Evolutionary conservation across 2,113 vertebrate species (phyloP).

Genomic region (Hirundichthys speculiger): DNA sequence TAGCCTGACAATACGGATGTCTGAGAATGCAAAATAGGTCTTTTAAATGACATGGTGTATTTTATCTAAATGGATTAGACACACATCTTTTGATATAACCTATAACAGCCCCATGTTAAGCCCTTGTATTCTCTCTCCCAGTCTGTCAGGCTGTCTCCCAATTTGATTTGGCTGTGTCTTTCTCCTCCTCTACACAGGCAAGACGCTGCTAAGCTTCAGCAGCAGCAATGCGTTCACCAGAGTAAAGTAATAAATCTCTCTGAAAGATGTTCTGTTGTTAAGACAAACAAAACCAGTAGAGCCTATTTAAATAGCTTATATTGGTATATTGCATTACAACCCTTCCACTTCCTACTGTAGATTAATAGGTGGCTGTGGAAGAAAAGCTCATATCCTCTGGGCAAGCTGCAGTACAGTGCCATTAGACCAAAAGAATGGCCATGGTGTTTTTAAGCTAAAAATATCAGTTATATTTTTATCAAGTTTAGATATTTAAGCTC

Average conservation of each 20-base stretch:
- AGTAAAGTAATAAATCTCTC: conserved; percentile 39
- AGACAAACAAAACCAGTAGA: conserved; percentile 21
- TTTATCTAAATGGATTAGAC: conserved; percentile 33
- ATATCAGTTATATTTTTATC: neutral
- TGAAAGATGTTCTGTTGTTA: conserved; percentile 26
- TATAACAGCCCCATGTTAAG: conserved; percentile 1
- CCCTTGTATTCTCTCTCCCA: conserved; percentile 23
- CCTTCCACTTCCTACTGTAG: conserved; percentile 5
- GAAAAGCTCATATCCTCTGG: conserved; percentile 1
- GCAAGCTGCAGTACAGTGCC: neutral
- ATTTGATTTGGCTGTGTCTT: conserved; percentile 5
- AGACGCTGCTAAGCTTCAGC: conserved; percentile 25
- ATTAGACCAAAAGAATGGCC: neutral
- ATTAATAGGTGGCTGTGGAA: conserved; percentile 12
- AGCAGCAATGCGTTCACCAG: conserved; percentile 21
- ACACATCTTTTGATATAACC: conserved; percentile 17
- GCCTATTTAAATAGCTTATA: conserved; percentile 17
- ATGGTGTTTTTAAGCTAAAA: neutral
- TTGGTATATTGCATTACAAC: conserved; percentile 15
- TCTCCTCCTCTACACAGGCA: conserved; percentile 3
- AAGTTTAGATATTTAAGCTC: too few relatives aligned
- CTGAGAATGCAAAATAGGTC: conserved; percentile 12
- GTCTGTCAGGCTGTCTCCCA: conserved; percentile 21
- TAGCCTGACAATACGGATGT: conserved; percentile 5
- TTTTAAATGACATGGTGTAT: conserved; percentile 35